Evolutionary conservation across 2,888 invertebrate species (phyloP).

Genomic region (Polydrusus cervinus): DNA sequence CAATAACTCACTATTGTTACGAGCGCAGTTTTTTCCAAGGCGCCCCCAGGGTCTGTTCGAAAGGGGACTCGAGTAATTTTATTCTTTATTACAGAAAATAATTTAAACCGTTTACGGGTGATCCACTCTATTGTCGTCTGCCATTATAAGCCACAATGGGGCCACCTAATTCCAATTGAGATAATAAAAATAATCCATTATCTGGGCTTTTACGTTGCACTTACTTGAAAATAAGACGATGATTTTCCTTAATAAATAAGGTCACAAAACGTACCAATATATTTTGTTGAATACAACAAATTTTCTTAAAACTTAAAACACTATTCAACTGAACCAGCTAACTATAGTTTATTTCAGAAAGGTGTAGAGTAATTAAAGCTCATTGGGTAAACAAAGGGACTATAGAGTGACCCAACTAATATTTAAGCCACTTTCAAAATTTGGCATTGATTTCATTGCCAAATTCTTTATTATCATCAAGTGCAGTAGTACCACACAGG

Average conservation of each 20-base stretch:
- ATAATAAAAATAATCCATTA: slow-evolving; percentile 18
- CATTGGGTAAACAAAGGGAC: too few species aligned
- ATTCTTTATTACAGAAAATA: slow-evolving; percentile 21
- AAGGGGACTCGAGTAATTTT: slow-evolving; percentile 13
- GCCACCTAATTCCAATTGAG: not conserved
- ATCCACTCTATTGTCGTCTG: not conserved
- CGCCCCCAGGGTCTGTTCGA: slow-evolving; percentile 16
- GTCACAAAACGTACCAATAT: too few species aligned
- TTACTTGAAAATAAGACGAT: not conserved
- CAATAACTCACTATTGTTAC: slow-evolving; percentile 24
- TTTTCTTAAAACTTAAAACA: too few species aligned
- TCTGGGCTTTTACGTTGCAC: not conserved
- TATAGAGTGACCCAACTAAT: too few species aligned
- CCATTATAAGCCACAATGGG: slow-evolving; percentile 11
- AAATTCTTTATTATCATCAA: too few species aligned
- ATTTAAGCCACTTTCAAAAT: too few species aligned
- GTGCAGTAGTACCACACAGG: too few species aligned
- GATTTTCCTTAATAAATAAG: not conserved
- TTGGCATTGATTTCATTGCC: too few species aligned
- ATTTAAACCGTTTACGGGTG: slow-evolving; percentile 20
- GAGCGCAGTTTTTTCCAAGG: slow-evolving; percentile 16
- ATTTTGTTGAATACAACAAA: too few species aligned
- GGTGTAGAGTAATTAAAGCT: too few species aligned
- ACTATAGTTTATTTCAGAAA: too few species aligned
- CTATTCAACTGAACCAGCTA: too few species aligned